phyloP scores from a whole-genome alignment of 2,113 vertebrate species.

The Notarius lentiginosus region DNA sequence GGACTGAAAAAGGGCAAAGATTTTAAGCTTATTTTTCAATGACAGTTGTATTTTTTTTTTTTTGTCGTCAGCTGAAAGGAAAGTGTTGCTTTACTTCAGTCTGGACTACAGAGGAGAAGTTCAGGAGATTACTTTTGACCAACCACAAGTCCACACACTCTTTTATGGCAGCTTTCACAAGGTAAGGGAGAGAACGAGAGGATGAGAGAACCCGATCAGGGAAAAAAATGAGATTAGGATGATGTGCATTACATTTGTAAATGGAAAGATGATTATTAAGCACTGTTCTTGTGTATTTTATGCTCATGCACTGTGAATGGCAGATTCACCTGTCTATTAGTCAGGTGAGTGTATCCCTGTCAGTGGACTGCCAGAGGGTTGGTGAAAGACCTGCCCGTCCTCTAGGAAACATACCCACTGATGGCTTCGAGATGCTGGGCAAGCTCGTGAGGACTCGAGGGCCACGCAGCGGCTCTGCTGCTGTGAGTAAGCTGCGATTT shows the following conservation, averaged over 20 bases:
- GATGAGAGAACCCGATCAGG: neutral
- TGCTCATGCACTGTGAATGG: slow-evolving; percentile 33
- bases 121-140: slow-evolving; percentile 87
- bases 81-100: slow-evolving; percentile 86
- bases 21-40: neutral
- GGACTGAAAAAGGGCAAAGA: neutral
- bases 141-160: slow-evolving; percentile 83
- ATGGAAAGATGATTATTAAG: neutral
- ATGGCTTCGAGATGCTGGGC: slow-evolving; percentile 86
- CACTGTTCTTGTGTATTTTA: neutral
- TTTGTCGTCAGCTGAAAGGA: slow-evolving; percentile 74
- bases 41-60: neutral
- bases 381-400: slow-evolving; percentile 77
- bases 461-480: slow-evolving; percentile 81
- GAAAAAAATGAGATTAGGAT: neutral
- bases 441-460: slow-evolving; percentile 82
- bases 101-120: slow-evolving; percentile 83
- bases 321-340: slow-evolving; percentile 88
- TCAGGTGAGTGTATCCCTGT: slow-evolving; percentile 79
- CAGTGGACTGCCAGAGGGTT: slow-evolving; percentile 85
- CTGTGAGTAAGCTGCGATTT: slow-evolving; percentile 64
- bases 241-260: neutral
- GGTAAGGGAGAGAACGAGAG: slow-evolving; percentile 67
- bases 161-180: slow-evolving; percentile 97
- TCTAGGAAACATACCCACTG: slow-evolving; percentile 71